Evolutionary conservation across 2,888 invertebrate genomes (phyloP), one percentile per base, ranked within the genome.

Genomic region (Leptinotarsa haldemani): DNA sequence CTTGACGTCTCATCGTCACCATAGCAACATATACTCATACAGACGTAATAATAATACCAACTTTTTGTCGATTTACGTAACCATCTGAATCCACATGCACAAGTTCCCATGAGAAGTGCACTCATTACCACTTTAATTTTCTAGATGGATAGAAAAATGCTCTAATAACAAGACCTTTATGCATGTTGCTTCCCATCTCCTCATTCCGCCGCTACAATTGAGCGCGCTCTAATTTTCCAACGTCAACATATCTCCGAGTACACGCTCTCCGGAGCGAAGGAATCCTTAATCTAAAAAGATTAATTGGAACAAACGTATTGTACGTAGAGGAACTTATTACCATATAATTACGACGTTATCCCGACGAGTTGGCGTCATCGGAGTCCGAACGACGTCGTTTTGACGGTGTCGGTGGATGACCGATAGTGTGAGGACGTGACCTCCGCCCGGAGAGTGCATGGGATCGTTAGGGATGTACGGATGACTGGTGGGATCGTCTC

Each of bases 241-340:
- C 53, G 53, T 40, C 40, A 18, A 30, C 30, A 46, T 46, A 22
- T 56, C 50, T 47, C 65, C 47, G 13, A 25, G 58, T 22, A 22
- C 58, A 20, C 16, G 61, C 40, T 70, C 65, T 40, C 65, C 70
- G 20, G 30, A 52, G 68, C 50, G 22, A 25, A 72, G 72, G 70
- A 71, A 74, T 71, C 61, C 74, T 75, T 76, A 71, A 76, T 76
- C 73, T 73, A 76, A 73, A 75, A 74, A 75, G 73, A 76, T 73
- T 71, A 74, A 71, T 61, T 66, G 50, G 66, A 66, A 18, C 71
- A 47, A 66, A 71, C 66, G 66, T 65, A 56, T 71, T 53, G 58
- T 48, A 61, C 61, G 61, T n/a, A 61, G 66, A 58, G 58, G 30
- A 22, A 58, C 71, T 47, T 71, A 71, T 71, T 71, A 66, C 66